Conservation (phyloP, 2,888 invertebrate species). For the Dolichomitus sp. region DNA sequence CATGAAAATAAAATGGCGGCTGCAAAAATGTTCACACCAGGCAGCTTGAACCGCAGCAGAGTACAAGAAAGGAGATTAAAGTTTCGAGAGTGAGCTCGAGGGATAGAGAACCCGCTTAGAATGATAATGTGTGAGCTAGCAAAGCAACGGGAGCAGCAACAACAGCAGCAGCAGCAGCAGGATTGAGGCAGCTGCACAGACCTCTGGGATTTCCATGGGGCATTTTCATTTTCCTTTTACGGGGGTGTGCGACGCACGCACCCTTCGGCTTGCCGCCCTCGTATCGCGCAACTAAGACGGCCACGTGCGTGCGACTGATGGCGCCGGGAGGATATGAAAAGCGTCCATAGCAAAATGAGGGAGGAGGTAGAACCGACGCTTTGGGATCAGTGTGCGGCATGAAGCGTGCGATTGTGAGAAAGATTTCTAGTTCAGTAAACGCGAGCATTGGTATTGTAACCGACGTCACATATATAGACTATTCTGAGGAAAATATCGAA, state of each 20-base stretch:
- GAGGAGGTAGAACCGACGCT: not conserved
- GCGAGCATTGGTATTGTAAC: conserved; percentile 42
- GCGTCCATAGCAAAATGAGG: conserved; percentile 5
- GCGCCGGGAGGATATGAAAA: conserved; percentile 23
- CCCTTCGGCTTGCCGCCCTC: conserved; percentile 42
- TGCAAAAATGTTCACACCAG: not conserved
- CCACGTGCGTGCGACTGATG: conserved; percentile 34
- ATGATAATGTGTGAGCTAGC: conserved; percentile 57
- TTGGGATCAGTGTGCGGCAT: not conserved
- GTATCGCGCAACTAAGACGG: conserved; percentile 10
- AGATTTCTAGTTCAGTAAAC: conserved; percentile 17
- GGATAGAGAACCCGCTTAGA: conserved; percentile 41
- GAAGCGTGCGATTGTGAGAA: conserved; percentile 7
- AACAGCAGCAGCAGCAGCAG: conserved; percentile 28
- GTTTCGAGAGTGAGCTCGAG: conserved; percentile 40
- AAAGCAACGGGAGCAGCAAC: conserved; percentile 5
- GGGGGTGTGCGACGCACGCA: conserved; percentile 48
- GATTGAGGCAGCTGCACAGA: conserved; percentile 63
- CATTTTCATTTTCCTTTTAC: conserved; percentile 68
- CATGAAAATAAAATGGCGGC: not conserved
- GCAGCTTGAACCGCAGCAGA: conserved; percentile 2
- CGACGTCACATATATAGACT: not conserved
- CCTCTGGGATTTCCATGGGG: conserved; percentile 66
- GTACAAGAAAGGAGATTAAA: conserved; percentile 41
- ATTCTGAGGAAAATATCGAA: conserved; percentile 28